Base-by-base conservation (phyloP, 2,888 invertebrate species). In the Pyrocoelia pectoralis region DNA sequence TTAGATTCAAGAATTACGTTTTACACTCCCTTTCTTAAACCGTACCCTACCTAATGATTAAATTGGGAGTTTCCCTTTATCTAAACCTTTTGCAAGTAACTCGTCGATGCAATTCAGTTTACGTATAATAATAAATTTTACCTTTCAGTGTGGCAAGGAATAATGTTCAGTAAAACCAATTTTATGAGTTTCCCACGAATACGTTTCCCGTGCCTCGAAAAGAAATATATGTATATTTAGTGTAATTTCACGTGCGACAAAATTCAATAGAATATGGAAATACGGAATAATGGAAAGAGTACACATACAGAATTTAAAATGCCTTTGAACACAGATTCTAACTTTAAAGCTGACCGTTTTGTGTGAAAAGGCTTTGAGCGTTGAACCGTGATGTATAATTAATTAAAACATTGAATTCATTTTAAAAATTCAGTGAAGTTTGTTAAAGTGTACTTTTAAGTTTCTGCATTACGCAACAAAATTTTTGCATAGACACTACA, bases 181-280 rank as follows among this genome's bases (percentile, higher is more conserved):
- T 24, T 24, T 24, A 24, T 24, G 24, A 24, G 3, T 24, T 24
- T 17, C 17, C 14, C 15, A 46, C 17, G 15, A 46, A 46, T 46
- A 17, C 46, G 8, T 17, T 10, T 2, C 14, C 1, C 17, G 8
- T 17, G 17, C 6, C 14, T 10, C 17, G 14, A 17, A 46, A 46
- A 46, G 17, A n/a, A 46, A 46, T 46, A 18, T 46, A 43, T 18
- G 46, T 46, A 46, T 43, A 43, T 43, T 43, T 13, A 43, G 41
- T 12, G 15, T 46, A 46, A 46, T 46, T 46, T 17, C 17, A 43
- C 46, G 6, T 46, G 46, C 46, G 46, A 18, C 17, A 46, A 17
- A 46, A 46, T 46, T 46, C 46, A 46, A 46, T 46, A n/a, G 46
- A 46, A 46, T 46, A 46, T 46, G 46, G 46, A 46, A n/a, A 46